Percentiles rank a stretch among this genome's conserved stretches.
These are phyloP conservation scores for Potamilus streckersoni DNA, from an alignment of 1,140 invertebrate genomes.

Conservation along the genomic window DNA sequence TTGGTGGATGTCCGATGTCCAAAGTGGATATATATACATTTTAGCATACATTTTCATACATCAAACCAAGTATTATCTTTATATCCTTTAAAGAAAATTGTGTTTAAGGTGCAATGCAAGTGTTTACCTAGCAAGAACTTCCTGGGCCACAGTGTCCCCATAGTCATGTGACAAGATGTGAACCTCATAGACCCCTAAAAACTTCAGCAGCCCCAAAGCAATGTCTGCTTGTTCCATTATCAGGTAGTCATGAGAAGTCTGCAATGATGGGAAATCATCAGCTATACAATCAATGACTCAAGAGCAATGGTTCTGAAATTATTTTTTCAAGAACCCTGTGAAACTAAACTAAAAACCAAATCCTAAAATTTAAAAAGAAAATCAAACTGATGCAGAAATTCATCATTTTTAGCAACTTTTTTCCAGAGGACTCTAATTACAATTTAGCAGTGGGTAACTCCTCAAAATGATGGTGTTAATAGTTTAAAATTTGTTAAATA, in stretches of 20 bases:
- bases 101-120: no score
- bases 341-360: neutral
- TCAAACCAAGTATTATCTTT: no score
- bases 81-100: no score
- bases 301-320: neutral
- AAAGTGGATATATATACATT: no score
- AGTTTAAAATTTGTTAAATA: no score
- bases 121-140: slow-evolving; percentile 56
- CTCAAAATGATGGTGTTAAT: no score
- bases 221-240: slow-evolving; percentile 65
- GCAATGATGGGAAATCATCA: slow-evolving; percentile 7
- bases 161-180: slow-evolving; percentile 67
- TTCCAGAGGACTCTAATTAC: no score
- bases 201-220: slow-evolving; percentile 41
- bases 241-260: slow-evolving; percentile 57
- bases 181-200: slow-evolving; percentile 40
- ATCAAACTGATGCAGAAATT: no score
- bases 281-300: neutral
- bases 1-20: no score
- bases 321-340: neutral
- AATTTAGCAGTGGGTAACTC: no score
- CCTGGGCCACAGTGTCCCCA: slow-evolving; percentile 66
- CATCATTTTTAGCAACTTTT: no score
- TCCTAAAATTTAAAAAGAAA: neutral
- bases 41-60: no score